phyloP scores from a whole-genome alignment of 1,140 invertebrate species.

The Laupala kohalensis region DNA sequence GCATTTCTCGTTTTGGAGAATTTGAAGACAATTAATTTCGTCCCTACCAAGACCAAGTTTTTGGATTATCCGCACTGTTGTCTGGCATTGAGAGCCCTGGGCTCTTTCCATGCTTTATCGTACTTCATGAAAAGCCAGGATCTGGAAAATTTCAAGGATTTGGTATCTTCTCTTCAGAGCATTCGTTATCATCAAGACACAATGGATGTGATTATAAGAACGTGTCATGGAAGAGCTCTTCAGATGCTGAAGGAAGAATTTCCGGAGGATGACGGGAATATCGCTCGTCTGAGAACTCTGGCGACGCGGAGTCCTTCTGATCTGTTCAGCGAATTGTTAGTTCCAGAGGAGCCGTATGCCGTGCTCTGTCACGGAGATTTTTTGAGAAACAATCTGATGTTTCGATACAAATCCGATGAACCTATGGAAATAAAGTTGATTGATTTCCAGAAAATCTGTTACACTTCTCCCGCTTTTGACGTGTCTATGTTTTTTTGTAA shows the following conservation, averaged over 20 bases:
- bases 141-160: slow-evolving; percentile 20
- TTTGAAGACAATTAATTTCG: slow-evolving; percentile 15
- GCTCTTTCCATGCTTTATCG: slow-evolving; percentile 26
- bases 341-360: slow-evolving; percentile 22
- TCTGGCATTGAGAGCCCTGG: slow-evolving; percentile 25
- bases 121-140: slow-evolving; percentile 24
- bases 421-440: slow-evolving; percentile 24
- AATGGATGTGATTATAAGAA: not conserved
- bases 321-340: not conserved
- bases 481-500: slow-evolving; percentile 29
- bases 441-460: slow-evolving; percentile 28
- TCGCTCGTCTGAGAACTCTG: not conserved
- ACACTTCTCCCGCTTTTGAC: slow-evolving; percentile 28
- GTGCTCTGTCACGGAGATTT: slow-evolving; percentile 30
- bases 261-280: not conserved
- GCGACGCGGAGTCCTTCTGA: not conserved
- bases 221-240: not conserved
- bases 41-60: not conserved
- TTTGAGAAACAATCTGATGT: slow-evolving; percentile 28
- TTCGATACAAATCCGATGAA: slow-evolving; percentile 16
- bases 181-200: not conserved
- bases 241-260: not conserved
- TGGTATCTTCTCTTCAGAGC: slow-evolving; percentile 17
- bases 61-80: slow-evolving; percentile 22
- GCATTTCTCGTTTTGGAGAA: slow-evolving; percentile 25